Evolutionary conservation across 1,140 invertebrate genomes (phyloP).

Genomic region (Cardiocondyla obscurior): DNA sequence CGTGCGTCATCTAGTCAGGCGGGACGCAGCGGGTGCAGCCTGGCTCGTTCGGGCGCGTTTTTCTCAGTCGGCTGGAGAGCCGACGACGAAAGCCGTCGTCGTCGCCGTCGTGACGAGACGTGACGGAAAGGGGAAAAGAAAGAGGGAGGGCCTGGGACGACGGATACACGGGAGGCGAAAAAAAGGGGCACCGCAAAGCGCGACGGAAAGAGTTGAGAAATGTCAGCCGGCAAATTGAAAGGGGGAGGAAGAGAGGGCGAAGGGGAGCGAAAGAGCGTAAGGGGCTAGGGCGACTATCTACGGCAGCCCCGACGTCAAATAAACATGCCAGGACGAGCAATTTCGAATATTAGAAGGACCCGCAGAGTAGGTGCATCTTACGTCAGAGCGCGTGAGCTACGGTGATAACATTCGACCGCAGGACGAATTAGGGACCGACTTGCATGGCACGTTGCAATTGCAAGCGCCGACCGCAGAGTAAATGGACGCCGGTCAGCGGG

Average conservation of each 20-base stretch:
- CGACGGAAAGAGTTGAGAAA: conserved; percentile 73
- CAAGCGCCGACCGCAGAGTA: conserved; percentile 76
- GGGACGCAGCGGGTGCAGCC: not conserved
- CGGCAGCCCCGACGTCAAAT: conserved; percentile 80
- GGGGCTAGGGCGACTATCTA: conserved; percentile 60
- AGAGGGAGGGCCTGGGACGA: not conserved
- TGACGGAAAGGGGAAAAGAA: not conserved
- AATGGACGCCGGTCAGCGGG: conserved; percentile 71
- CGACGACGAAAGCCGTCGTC: conserved; percentile 58
- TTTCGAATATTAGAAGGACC: conserved; percentile 81
- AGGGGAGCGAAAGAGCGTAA: conserved; percentile 14
- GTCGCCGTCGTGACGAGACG: not conserved
- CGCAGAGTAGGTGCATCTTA: conserved; percentile 74
- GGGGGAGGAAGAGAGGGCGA: conserved; percentile 64
- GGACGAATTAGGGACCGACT: conserved; percentile 72
- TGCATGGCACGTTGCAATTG: conserved; percentile 75
- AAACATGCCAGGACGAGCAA: conserved; percentile 80
- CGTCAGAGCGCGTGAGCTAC: conserved; percentile 79
- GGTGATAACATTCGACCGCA: conserved; percentile 81
- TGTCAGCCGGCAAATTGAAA: conserved; percentile 80
- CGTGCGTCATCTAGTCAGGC: not conserved
- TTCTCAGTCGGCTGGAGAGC: conserved; percentile 25
- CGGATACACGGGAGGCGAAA: conserved; percentile 21
- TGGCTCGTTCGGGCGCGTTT: conserved; percentile 33
- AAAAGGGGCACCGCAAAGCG: conserved; percentile 46